phyloP scores from a whole-genome alignment of 2,888 invertebrate species.

The Diarsia mendica region DNA sequence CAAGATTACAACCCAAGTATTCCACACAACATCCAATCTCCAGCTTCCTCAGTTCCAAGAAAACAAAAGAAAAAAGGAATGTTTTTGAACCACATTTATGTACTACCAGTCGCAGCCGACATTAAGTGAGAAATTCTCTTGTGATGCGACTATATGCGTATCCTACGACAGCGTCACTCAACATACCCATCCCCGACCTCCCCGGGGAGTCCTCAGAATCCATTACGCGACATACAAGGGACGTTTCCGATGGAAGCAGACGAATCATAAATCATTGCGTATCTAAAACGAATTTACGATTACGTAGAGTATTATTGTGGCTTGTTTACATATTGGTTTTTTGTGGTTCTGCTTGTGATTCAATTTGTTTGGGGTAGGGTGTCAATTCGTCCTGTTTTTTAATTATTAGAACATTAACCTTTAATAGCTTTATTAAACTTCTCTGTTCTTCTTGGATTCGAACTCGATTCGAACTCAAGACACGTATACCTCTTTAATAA shows the following conservation, averaged over 20 bases:
- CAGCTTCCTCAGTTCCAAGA: neutral
- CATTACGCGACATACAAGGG: slow-evolving; percentile 61
- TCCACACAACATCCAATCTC: neutral
- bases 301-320: slow-evolving; percentile 42
- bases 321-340: slow-evolving; percentile 43
- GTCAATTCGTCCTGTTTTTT: neutral
- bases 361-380: slow-evolving; percentile 7
- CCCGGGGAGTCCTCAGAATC: slow-evolving; percentile 61
- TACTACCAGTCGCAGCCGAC: neutral
- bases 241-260: slow-evolving; percentile 59
- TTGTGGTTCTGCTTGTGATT: slow-evolving; percentile 3
- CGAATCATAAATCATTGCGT: slow-evolving; percentile 61
- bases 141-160: slow-evolving; percentile 46
- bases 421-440: too few relatives aligned
- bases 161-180: slow-evolving; percentile 58
- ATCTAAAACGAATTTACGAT: slow-evolving; percentile 63
- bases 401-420: neutral
- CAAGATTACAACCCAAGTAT: neutral
- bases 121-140: slow-evolving; percentile 37
- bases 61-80: neutral
- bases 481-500: too few relatives aligned
- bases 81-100: slow-evolving; percentile 12
- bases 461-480: too few relatives aligned
- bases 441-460: too few relatives aligned
- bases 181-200: slow-evolving; percentile 52